phyloP scores from a whole-genome alignment of 2,797 vertebrate genomes.

The Epinephelus coioides region DNA sequence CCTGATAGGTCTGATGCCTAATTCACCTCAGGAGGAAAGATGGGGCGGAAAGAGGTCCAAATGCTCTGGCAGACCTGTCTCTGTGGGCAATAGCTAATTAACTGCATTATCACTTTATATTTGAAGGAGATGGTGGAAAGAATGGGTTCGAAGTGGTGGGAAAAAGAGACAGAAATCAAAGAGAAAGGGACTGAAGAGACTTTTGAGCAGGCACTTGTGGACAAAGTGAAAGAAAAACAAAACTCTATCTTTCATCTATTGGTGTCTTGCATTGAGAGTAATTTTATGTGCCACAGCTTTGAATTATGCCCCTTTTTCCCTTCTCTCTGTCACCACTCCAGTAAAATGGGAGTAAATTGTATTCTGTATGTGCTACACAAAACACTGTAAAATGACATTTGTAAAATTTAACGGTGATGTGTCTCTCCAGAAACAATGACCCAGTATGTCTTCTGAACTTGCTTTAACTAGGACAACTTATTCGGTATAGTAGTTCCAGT shows the following conservation, averaged over 20 bases:
- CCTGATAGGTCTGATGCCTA: constrained; percentile 32
- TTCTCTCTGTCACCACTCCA: background rate
- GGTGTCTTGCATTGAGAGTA: constrained; percentile 1
- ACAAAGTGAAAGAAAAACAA: constrained; percentile 6
- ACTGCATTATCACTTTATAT: constrained; percentile 45
- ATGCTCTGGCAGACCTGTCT: constrained; percentile 25
- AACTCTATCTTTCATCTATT: background rate
- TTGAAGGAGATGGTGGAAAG: constrained; percentile 16
- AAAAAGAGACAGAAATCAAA: background rate
- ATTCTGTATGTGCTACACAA: background rate
- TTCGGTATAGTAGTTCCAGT: background rate
- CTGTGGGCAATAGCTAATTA: constrained; percentile 53
- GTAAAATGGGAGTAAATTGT: constrained; percentile 8
- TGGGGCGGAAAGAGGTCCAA: constrained; percentile 5
- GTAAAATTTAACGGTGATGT: background rate
- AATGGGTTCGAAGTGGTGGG: constrained; percentile 9
- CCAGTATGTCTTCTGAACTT: constrained; percentile 2
- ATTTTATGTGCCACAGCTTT: background rate
- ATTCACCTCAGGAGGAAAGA: constrained; percentile 47
- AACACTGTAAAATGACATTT: background rate
- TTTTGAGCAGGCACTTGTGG: background rate
- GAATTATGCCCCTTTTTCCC: background rate
- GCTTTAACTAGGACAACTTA: background rate
- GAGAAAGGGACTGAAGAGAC: background rate
- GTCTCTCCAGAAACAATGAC: background rate